Evolutionary conservation across 2,888 invertebrate species (phyloP), one percentile per base, ranked within the genome.

Genomic region (Erannis defoliaria): DNA sequence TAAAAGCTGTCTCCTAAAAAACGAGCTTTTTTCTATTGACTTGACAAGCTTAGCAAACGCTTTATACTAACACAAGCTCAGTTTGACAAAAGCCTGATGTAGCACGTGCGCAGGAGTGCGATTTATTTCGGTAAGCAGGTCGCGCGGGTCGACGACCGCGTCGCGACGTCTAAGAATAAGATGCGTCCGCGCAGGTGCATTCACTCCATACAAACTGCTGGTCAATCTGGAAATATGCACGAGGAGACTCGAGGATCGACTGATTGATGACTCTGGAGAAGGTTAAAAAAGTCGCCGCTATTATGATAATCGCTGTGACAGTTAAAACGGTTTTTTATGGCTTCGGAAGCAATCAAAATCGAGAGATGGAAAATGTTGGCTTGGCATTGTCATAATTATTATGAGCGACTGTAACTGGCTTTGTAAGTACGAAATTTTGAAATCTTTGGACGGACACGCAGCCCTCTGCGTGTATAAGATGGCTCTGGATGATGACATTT

Each of bases 121-220:
- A 80, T 80, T 81, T 91, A 91, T 91, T 90, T 91, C 84, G 86
- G 90, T 88, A 91, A 90, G 85, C 87, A 85, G 92, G 92, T 91
- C 91, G 90, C 68, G 66, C 85, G 82, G 88, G 86, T 89, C 89
- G 80, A 84, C 79, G 90, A 60, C 89, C 90, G 82, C 88, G 90
- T 85, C 89, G 89, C 90, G 90, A 86, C 88, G 88, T 79, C 89
- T 88, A 84, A 86, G 82, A 88, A 85, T 87, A 84, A 80, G 84
- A 86, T 82, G 86, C 84, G 83, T 81, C 64, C 71, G 84, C 85
- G 89, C 90, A 90, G 87, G 89, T 88, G 90, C 88, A 84, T 71
- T 64, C 35, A 26, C 35, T 5, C 16, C 21, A 10, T 16, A 61
- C 23, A 45, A 51, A 55, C 61, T 61, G 31, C 26, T 43, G 8